A percentile compares a stretch with the other conserved stretches of the same genome.
Evolutionary conservation across 2,113 vertebrate genomes (phyloP).

Genomic region (Thunnus maccoyii): DNA sequence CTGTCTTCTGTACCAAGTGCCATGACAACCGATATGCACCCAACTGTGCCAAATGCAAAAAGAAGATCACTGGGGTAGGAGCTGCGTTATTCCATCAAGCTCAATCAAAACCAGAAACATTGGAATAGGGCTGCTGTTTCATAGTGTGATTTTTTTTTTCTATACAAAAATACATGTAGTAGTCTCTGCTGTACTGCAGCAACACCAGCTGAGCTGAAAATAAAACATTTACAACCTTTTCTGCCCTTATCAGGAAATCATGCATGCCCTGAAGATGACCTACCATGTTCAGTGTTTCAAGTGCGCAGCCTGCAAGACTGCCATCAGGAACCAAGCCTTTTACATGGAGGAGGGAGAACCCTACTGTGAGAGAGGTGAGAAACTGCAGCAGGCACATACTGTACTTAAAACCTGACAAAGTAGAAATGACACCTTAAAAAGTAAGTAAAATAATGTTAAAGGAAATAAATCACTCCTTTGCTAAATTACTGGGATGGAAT

Average conservation of each 20-base stretch:
- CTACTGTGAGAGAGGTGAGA: conserved; percentile 95
- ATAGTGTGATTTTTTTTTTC: background rate
- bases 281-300: conserved; percentile 97
- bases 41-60: conserved; percentile 97
- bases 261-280: conserved; percentile 99
- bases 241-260: conserved; percentile 90
- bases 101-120: background rate
- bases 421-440: background rate
- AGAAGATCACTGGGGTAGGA: conserved; percentile 95
- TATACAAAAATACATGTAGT: background rate
- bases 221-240: conserved; percentile 2
- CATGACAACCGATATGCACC: conserved; percentile 94
- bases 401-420: background rate
- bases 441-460: background rate
- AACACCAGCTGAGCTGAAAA: background rate
- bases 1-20: conserved; percentile 95
- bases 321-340: conserved; percentile 97
- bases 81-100: background rate
- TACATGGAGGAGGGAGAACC: conserved; percentile 99
- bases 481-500: too few relatives aligned
- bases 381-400: background rate
- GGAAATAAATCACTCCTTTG: too few relatives aligned
- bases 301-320: conserved; percentile 93
- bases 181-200: background rate
- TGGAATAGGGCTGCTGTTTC: background rate